Conservation (phyloP, 2,797 vertebrate species). For the Onychomys leucogaster region DNA sequence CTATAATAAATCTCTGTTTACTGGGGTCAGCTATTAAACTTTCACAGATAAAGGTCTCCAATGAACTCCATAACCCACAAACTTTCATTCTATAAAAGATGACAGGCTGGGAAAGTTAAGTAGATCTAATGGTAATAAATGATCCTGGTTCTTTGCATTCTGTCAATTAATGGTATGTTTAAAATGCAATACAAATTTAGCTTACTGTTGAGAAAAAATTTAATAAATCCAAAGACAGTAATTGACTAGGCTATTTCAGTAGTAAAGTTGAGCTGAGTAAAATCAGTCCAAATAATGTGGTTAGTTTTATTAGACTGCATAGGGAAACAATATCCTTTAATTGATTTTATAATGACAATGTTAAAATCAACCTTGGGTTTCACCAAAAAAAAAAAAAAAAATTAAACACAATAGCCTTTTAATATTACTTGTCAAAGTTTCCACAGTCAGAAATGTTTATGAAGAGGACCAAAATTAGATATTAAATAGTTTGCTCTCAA, state of each 20-base stretch:
- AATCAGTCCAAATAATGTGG: slow-evolving; percentile 82
- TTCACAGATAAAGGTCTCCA: slow-evolving; percentile 69
- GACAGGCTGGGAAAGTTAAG: slow-evolving; percentile 38
- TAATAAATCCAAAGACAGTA: slow-evolving; percentile 66
- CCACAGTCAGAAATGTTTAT: neutral
- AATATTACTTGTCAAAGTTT: slow-evolving; percentile 69
- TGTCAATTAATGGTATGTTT: slow-evolving; percentile 58
- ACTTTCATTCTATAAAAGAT: slow-evolving; percentile 75
- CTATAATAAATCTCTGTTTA: slow-evolving; percentile 69
- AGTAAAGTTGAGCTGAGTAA: slow-evolving; percentile 83
- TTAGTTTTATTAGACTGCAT: slow-evolving; percentile 83
- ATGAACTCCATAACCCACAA: slow-evolving; percentile 60
- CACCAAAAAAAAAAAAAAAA: slow-evolving; percentile 78
- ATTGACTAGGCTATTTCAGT: slow-evolving; percentile 82
- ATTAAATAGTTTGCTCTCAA: slow-evolving; percentile 64
- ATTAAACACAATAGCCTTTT: slow-evolving; percentile 71
- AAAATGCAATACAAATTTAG: slow-evolving; percentile 73
- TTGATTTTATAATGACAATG: slow-evolving; percentile 82
- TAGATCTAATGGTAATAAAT: slow-evolving; percentile 22
- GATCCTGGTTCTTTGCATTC: slow-evolving; percentile 50
- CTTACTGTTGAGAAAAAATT: slow-evolving; percentile 59
- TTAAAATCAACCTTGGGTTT: slow-evolving; percentile 69
- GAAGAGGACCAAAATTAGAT: neutral
- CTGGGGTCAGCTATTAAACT: slow-evolving; percentile 70
- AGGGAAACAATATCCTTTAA: slow-evolving; percentile 83